Evolutionary conservation across 1,140 invertebrate species (phyloP), one percentile per base, ranked within the genome.

Genomic region (Bilobella aurantiaca): DNA sequence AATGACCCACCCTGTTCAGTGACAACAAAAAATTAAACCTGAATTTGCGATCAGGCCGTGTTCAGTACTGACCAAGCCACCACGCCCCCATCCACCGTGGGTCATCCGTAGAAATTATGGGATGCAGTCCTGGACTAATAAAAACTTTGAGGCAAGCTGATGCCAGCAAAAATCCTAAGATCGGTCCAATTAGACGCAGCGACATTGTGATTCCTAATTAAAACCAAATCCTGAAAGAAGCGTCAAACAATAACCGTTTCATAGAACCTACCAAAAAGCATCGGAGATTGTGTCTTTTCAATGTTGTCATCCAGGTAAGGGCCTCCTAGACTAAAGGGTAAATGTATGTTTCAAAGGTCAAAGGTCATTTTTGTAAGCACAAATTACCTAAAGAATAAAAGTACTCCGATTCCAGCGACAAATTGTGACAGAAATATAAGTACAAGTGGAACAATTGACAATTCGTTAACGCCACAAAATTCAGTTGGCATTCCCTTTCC

Each of bases 21-120:
- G n/a, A n/a, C n/a, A n/a, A n/a, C n/a, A n/a, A n/a, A n/a, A n/a
- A n/a, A n/a, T n/a, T 18, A 3, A n/a, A 63, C 3, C 3, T 42
- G 5, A 62, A 62, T 42, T 62, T 34, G 16, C 28, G 30, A 49
- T 30, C 5, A 49, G 21, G 2, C 28, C 30, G 25, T 29, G n/a
- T 2, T 32, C 31, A 23, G 18, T 23, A 46, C 70, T 74, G 73
- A 77, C 77, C 77, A 31, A 88, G 70, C 87, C 87, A 89, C 87
- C 87, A 89, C n/a, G 87, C 87, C 1, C 87, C 87, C 18, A 88
- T 74, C 87, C 87, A 89, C 68, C 86, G 79, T 1, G 87, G 87
- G 78, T 89, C 86, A 70, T 81, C 78, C 59, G 21, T 29, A n/a
- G 47, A 61, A 28, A 88, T 87, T 1, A 82, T 84, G 1, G 86